A percentile compares a stretch with the other conserved stretches of the same genome.
phyloP scores from a whole-genome alignment of 2,113 vertebrate species.

The Antidorcas marsupialis region DNA sequence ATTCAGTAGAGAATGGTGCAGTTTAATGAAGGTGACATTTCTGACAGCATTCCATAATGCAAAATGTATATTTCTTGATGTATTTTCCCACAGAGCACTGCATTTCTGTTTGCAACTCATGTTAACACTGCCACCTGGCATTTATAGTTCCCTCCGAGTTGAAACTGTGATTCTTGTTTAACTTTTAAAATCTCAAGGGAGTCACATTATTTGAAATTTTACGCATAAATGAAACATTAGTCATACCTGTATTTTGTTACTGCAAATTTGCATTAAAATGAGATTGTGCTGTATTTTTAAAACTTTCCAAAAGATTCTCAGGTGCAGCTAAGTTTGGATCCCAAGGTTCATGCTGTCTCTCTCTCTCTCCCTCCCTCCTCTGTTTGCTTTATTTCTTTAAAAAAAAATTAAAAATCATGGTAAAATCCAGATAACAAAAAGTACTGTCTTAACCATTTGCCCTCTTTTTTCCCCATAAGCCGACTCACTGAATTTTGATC shows the following conservation, averaged over 20 bases:
- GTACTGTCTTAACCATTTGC: background rate
- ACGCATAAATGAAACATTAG: conserved; percentile 17
- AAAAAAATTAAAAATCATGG: background rate
- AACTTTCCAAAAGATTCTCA: background rate
- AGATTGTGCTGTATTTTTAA: background rate
- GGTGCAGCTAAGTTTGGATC: background rate
- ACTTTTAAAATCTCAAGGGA: conserved; percentile 3
- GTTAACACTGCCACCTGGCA: background rate
- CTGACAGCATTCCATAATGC: background rate
- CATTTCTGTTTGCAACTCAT: background rate
- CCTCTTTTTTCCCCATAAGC: background rate
- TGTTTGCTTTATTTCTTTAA: background rate
- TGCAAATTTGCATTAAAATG: background rate
- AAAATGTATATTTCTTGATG: background rate
- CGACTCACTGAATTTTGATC: background rate
- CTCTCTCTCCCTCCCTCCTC: background rate
- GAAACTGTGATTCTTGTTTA: background rate
- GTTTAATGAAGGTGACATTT: background rate
- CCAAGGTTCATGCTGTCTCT: background rate
- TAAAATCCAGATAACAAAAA: background rate
- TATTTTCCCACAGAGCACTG: background rate
- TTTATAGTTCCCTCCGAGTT: background rate
- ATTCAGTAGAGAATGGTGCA: background rate
- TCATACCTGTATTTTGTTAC: background rate
- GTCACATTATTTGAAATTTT: conserved; percentile 26